phyloP scores from a whole-genome alignment of 2,113 vertebrate genomes.

The Syngnathus floridae region DNA sequence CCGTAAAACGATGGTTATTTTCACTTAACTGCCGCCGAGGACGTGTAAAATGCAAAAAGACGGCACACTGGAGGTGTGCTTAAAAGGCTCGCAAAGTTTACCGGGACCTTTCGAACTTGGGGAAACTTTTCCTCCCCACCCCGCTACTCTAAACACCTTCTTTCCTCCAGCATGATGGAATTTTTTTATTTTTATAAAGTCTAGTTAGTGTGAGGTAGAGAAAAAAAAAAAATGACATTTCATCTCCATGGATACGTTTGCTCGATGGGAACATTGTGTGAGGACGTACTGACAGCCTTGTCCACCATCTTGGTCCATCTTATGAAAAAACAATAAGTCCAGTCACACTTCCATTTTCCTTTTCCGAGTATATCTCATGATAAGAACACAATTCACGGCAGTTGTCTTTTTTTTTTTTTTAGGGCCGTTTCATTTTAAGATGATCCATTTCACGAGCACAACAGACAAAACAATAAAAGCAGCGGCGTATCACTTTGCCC shows the following conservation, averaged over 20 bases:
- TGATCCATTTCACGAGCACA: neutral
- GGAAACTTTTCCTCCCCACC: neutral
- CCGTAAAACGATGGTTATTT: neutral
- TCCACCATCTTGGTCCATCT: neutral
- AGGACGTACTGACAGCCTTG: constrained; percentile 39
- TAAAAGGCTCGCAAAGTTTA: neutral
- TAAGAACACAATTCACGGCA: neutral
- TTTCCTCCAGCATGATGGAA: neutral
- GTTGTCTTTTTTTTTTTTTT: neutral
- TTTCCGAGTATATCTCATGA: neutral
- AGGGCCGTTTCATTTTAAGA: neutral
- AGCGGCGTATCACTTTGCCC: neutral
- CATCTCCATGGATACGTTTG: constrained; percentile 56
- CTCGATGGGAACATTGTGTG: constrained; percentile 35
- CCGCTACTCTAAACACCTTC: neutral
- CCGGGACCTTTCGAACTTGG: neutral
- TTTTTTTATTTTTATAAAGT: neutral
- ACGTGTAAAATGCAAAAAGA: neutral
- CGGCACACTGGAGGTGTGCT: neutral
- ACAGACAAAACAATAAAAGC: constrained; percentile 4
- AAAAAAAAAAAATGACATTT: constrained; percentile 54
- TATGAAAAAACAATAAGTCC: neutral
- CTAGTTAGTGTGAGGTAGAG: neutral
- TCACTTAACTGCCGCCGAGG: neutral
- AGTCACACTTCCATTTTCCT: neutral